Evolutionary conservation across 2,888 invertebrate species (phyloP).

Genomic region (Gandaritis pyraliata): DNA sequence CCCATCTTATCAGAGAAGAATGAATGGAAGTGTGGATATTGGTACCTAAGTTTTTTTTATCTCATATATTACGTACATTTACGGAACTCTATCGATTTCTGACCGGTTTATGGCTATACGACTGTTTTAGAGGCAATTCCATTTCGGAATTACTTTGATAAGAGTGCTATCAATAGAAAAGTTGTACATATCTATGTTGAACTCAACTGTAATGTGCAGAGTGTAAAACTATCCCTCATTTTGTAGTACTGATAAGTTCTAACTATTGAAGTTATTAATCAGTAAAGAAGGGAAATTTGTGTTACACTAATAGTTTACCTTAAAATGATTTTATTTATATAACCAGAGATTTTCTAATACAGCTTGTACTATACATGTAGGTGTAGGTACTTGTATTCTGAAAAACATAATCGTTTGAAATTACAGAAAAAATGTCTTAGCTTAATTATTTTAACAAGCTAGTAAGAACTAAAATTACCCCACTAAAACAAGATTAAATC

Average conservation of each 20-base stretch:
- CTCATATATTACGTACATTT: constrained; percentile 50
- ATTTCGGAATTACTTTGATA: constrained; percentile 48
- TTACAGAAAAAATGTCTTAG: too few relatives aligned
- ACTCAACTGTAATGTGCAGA: constrained; percentile 34
- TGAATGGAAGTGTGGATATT: constrained; percentile 73
- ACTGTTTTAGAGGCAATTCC: constrained; percentile 50
- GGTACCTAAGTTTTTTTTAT: constrained; percentile 63
- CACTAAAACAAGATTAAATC: constrained; percentile 1
- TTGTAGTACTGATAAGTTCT: constrained; percentile 35
- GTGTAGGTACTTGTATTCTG: too few relatives aligned
- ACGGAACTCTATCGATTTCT: constrained; percentile 54
- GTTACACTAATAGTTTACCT: background rate
- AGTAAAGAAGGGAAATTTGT: constrained; percentile 17
- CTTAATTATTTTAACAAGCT: background rate
- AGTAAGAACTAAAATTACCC: background rate
- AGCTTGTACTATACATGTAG: too few relatives aligned
- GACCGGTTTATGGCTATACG: constrained; percentile 52
- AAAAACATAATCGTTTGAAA: too few relatives aligned
- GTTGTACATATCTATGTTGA: constrained; percentile 20
- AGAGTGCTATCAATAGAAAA: constrained; percentile 30
- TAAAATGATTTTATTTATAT: too few relatives aligned
- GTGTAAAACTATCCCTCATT: constrained; percentile 39
- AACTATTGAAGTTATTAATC: constrained; percentile 36
- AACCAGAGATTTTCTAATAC: too few relatives aligned
- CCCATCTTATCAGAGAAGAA: constrained; percentile 80